Evolutionary conservation across 2,888 invertebrate species (phyloP).

Genomic region (Spodoptera littoralis): DNA sequence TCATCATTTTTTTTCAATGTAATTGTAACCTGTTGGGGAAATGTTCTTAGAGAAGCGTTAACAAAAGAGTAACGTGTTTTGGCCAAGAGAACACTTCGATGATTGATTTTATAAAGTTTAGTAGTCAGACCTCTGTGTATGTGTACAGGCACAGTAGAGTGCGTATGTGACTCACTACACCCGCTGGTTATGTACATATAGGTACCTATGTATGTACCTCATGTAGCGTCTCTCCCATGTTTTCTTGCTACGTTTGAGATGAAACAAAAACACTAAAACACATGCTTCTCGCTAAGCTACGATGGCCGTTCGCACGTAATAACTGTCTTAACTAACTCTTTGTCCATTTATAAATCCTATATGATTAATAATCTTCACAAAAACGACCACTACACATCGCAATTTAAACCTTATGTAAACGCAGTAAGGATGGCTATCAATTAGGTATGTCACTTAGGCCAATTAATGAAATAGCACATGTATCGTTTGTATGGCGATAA

Average conservation of each 20-base stretch:
- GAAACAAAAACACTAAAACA: slow-evolving; percentile 35
- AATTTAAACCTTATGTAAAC: slow-evolving; percentile 29
- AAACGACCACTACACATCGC: slow-evolving; percentile 14
- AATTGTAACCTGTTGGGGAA: slow-evolving; percentile 38
- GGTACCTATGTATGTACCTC: too few species aligned
- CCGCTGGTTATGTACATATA: not conserved
- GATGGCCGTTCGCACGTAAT: slow-evolving; percentile 49
- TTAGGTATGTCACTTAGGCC: slow-evolving; percentile 62
- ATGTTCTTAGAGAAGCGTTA: slow-evolving; percentile 44
- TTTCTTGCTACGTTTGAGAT: too few species aligned
- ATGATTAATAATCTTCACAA: slow-evolving; percentile 51
- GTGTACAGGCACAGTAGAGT: too few species aligned
- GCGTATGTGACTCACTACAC: slow-evolving; percentile 17
- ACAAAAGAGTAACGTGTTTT: slow-evolving; percentile 35
- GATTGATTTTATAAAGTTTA: slow-evolving; percentile 39
- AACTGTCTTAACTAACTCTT: slow-evolving; percentile 48
- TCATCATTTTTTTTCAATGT: slow-evolving; percentile 33
- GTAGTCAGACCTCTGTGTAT: not conserved
- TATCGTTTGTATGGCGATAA: slow-evolving; percentile 80
- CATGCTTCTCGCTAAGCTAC: slow-evolving; percentile 23
- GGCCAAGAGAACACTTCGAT: slow-evolving; percentile 31
- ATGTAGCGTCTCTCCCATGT: too few species aligned
- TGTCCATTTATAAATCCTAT: slow-evolving; percentile 53
- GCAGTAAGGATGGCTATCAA: slow-evolving; percentile 39
- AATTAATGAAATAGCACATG: slow-evolving; percentile 80